Evolutionary conservation across 2,797 vertebrate species (phyloP), one percentile per base, ranked within the genome.

Genomic region (Tarsius wallacei): DNA sequence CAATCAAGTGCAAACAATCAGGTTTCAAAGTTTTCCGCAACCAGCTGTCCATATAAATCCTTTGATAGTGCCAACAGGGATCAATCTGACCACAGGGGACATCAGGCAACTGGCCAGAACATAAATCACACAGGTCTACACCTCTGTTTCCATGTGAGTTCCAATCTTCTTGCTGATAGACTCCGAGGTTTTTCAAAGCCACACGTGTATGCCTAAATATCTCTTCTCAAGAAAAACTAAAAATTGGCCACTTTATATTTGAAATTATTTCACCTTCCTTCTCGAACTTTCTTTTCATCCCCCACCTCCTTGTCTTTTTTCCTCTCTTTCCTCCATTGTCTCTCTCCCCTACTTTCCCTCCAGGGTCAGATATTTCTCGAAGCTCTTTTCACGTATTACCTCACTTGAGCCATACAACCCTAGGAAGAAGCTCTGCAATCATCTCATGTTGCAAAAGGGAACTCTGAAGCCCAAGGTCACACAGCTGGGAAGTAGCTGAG

Each of bases 11-110:
- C 7, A 68, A 89, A 88, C 2, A 19, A 26, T 15, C 13, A 2
- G 57, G 84, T 91, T 93, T 97, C 90, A 97, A 98, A 87, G 71
- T 95, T 96, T 96, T 76, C 1, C 86, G 94, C 19, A 91, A 64
- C 5, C 64, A 87, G n/a, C 61, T 97, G 68, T 71, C 26, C 7
- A 0, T 66, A 95, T 97, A 80, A 78, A 53, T 91, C 42, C 73
- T 93, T 12, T 78, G 19, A 16, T 12, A 70, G 70, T 90, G 36
- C 31, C 80, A 97, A 28, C 2, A 96, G 74, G 96, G 96, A 74
- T 68, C 55, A 88, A 47, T 85, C 47, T 26, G 53, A 87, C 81
- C 80, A 68, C 73, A 90, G 86, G 19, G 24, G 57, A 78, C 70
- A 96, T 47, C 26, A 97, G 55, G 87, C 87, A 92, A 63, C 19